Conservation (phyloP, 2,797 vertebrate species). For the Mormyrops attenuatus region DNA sequence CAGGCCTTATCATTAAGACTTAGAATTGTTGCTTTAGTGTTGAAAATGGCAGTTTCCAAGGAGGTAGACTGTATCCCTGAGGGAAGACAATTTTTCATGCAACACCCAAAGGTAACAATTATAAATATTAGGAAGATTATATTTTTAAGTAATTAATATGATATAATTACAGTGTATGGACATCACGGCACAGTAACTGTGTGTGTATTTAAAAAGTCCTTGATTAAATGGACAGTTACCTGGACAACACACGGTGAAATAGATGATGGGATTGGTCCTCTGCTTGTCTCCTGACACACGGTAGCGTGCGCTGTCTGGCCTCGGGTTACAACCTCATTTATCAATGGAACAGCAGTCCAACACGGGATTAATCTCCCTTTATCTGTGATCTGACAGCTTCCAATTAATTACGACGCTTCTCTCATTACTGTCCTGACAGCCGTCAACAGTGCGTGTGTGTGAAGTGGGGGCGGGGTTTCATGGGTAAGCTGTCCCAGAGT, state of each 20-base stretch:
- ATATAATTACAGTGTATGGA: not conserved
- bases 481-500: not conserved
- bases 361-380: conserved; percentile 6
- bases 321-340: conserved; percentile 1
- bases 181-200: not conserved
- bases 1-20: not conserved
- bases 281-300: not conserved
- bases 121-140: not conserved
- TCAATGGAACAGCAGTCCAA: not conserved
- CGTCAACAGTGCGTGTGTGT: not conserved
- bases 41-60: not conserved
- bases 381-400: not conserved
- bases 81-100: not conserved
- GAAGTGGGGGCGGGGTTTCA: not conserved
- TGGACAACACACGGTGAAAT: not conserved
- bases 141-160: not conserved
- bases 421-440: not conserved
- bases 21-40: not conserved
- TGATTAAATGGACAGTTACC: not conserved
- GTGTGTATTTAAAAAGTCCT: not conserved
- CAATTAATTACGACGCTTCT: not conserved
- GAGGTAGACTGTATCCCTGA: not conserved
- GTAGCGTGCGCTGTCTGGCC: not conserved
- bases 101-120: not conserved
- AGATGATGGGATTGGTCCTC: not conserved